Percentiles rank a stretch among this genome's conserved stretches.
phyloP scores from a whole-genome alignment of 2,797 vertebrate species.

The Chaetophractus vellerosus region DNA sequence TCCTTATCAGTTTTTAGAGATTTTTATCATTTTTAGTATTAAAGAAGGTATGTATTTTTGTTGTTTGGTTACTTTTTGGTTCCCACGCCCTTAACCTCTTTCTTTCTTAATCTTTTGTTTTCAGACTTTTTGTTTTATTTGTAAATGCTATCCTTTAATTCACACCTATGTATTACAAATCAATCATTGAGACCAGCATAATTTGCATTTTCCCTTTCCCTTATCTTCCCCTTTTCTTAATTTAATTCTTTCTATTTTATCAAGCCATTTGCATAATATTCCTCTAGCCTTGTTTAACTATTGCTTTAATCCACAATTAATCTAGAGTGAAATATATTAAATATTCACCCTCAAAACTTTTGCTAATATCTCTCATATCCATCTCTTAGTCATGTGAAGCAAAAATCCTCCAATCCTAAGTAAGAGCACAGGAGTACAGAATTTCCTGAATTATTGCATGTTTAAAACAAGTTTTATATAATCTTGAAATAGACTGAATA shows the following conservation, averaged over 20 bases:
- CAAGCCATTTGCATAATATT: background rate
- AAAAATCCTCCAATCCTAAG: background rate
- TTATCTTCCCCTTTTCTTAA: fast-evolving
- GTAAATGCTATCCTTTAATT: background rate
- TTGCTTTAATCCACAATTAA: background rate
- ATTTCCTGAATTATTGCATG: background rate
- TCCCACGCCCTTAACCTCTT: background rate
- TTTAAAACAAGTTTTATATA: background rate
- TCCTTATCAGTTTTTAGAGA: background rate
- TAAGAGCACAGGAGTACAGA: background rate
- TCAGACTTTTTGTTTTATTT: background rate
- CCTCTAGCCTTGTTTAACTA: background rate
- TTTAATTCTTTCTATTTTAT: background rate
- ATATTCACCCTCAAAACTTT: background rate
- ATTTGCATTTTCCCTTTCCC: background rate
- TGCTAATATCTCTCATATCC: background rate
- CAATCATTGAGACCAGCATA: too few relatives aligned
- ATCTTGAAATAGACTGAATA: background rate
- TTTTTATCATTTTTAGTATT: background rate
- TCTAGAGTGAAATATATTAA: background rate
- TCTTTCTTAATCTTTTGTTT: background rate
- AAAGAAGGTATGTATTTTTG: background rate
- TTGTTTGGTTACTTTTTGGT: background rate
- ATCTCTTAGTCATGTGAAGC: background rate
- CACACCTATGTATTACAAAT: background rate